Conservation (phyloP, 2,113 vertebrate species). For the Rhegmatorhina hoffmannsi region DNA sequence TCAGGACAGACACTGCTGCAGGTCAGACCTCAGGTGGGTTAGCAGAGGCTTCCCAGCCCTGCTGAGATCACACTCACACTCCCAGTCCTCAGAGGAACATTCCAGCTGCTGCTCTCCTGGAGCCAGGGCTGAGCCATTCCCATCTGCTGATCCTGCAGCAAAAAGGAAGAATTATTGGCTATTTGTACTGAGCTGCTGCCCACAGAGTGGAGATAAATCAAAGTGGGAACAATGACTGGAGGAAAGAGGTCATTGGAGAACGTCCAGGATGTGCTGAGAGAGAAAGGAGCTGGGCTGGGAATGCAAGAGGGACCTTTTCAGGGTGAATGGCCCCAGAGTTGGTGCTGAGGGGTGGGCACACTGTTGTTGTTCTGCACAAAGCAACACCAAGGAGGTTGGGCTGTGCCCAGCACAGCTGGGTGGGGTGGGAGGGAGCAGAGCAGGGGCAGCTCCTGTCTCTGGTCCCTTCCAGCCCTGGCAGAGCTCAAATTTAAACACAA, state of each 20-base stretch:
- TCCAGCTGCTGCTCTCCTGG: background rate
- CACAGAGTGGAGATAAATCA: background rate
- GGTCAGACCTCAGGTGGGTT: background rate
- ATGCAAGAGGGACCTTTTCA: background rate
- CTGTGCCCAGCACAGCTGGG: background rate
- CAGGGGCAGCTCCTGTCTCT: background rate
- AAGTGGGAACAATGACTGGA: background rate
- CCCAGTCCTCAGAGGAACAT: rapidly evolving
- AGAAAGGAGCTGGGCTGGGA: background rate
- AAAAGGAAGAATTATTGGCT: background rate
- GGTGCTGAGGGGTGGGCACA: background rate
- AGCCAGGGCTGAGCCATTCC: background rate
- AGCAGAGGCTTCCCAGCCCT: background rate
- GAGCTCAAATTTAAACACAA: background rate
- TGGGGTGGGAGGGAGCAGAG: background rate
- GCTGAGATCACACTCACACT: background rate
- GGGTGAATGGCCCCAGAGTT: background rate
- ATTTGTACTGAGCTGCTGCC: background rate
- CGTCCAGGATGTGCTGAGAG: background rate
- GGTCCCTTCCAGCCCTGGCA: background rate
- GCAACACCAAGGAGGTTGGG: background rate
- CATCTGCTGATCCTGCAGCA: background rate
- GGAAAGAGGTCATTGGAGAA: background rate
- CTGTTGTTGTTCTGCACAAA: background rate
- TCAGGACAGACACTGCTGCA: background rate